These are phyloP conservation scores for Lasioglossum figueresi DNA, from an alignment of 2,888 invertebrate species.

Conservation along the genomic window DNA sequence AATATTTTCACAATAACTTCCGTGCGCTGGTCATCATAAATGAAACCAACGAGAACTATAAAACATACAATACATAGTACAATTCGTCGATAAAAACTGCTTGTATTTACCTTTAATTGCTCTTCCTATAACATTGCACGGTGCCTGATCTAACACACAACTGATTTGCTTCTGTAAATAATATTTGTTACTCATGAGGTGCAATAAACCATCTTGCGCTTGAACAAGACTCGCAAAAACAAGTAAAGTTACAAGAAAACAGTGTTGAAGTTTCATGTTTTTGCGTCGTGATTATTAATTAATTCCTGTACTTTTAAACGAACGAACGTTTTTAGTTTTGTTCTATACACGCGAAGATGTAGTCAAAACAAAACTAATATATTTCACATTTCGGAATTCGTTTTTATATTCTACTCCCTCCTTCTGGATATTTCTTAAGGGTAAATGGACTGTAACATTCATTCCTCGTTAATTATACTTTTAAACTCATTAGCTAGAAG, in stretches of 20 bases:
- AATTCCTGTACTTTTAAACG: neutral
- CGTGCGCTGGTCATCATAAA: neutral
- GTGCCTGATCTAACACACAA: constrained; percentile 86
- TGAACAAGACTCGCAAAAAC: neutral
- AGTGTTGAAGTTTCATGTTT: constrained; percentile 45
- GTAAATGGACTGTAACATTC: neutral
- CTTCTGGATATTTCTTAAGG: neutral
- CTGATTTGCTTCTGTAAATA: constrained; percentile 84
- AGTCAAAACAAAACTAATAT: neutral
- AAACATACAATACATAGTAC: neutral
- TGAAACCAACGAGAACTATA: neutral
- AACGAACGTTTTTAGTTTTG: neutral
- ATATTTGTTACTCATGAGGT: constrained; percentile 52
- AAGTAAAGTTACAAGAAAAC: constrained; percentile 20
- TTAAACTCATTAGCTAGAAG: constrained; percentile 6
- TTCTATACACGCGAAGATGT: neutral
- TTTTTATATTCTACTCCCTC: constrained; percentile 26
- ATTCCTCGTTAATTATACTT: neutral
- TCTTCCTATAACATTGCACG: constrained; percentile 87
- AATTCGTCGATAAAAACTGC: neutral
- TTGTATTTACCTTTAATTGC: constrained; percentile 86
- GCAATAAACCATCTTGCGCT: constrained; percentile 55
- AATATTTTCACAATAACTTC: neutral
- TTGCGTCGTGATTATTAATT: neutral
- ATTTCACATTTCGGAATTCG: neutral